phyloP scores from a whole-genome alignment of 1,140 invertebrate species.

The Achatina immaculata region DNA sequence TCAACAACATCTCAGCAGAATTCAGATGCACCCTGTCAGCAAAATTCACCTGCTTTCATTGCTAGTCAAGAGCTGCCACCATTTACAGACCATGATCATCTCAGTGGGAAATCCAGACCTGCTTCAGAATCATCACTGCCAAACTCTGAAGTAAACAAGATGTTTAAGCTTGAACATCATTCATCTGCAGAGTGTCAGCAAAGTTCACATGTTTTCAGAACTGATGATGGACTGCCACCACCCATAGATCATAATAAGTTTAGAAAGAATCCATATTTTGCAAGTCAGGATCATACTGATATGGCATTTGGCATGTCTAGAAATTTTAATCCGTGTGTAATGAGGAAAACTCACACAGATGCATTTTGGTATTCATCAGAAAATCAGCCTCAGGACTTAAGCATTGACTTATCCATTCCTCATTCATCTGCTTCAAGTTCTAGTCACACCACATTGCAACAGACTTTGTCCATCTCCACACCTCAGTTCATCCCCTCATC shows the following conservation, averaged over 20 bases:
- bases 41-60: too few species aligned
- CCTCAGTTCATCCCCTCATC: not conserved
- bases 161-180: too few species aligned
- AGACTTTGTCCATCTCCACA: not conserved
- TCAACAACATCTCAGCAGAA: not conserved
- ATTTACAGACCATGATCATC: too few species aligned
- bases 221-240: too few species aligned
- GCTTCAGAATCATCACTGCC: too few species aligned
- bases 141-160: too few species aligned
- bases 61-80: too few species aligned
- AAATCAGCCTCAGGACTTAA: conserved; percentile 3
- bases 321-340: not conserved
- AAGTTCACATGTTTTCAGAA: too few species aligned
- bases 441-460: not conserved
- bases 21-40: not conserved
- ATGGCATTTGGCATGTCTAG: not conserved
- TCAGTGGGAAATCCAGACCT: too few species aligned
- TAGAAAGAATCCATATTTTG: not conserved
- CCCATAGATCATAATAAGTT: not conserved
- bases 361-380: not conserved
- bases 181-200: too few species aligned
- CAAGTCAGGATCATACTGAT: not conserved
- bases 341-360: not conserved
- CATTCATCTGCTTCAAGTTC: not conserved
- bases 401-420: conserved; percentile 9